Percentiles rank a stretch among this genome's conserved stretches.
These are phyloP conservation scores for Trichomycterus rosablanca DNA, from an alignment of 2,113 vertebrate species.

Conservation along the genomic window DNA sequence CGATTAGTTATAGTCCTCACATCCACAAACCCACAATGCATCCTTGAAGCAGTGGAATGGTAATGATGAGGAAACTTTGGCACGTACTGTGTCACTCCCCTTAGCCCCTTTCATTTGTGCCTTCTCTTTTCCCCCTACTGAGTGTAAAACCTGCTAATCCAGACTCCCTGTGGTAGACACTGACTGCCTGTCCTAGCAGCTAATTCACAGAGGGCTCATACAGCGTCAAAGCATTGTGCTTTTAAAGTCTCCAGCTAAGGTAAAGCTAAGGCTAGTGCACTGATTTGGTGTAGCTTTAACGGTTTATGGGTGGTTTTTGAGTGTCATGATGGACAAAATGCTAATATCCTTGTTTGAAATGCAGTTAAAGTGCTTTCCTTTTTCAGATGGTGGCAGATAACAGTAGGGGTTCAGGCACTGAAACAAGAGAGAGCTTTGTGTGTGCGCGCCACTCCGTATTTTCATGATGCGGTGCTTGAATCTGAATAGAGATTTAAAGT, in stretches of 20 bases:
- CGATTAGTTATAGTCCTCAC: slow-evolving; percentile 63
- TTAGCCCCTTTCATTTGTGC: not conserved
- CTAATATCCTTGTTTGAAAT: slow-evolving; percentile 4
- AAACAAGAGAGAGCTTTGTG: slow-evolving; percentile 3
- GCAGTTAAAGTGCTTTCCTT: slow-evolving; percentile 6
- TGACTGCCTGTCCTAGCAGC: slow-evolving; percentile 19
- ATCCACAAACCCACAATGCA: slow-evolving; percentile 21
- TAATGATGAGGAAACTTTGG: slow-evolving; percentile 17
- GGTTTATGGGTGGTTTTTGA: slow-evolving; percentile 3
- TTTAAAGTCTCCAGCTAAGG: slow-evolving; percentile 26
- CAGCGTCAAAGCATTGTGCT: slow-evolving; percentile 22
- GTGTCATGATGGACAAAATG: slow-evolving; percentile 25
- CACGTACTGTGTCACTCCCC: not conserved
- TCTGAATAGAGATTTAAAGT: too few relatives aligned
- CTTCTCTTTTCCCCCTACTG: not conserved
- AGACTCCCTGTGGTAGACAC: slow-evolving; percentile 23
- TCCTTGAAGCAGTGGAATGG: slow-evolving; percentile 11
- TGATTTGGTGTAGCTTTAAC: slow-evolving; percentile 7
- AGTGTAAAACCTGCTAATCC: slow-evolving; percentile 32
- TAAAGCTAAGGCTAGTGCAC: not conserved
- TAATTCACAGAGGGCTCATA: slow-evolving; percentile 16
- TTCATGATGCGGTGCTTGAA: too few relatives aligned
- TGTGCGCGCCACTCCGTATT: too few relatives aligned
- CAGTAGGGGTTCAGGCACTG: not conserved
- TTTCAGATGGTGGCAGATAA: slow-evolving; percentile 11